Percentiles rank a stretch among this genome's conserved stretches.
Evolutionary conservation across 2,113 vertebrate genomes (phyloP).

Genomic region (Ceratotherium simum): DNA sequence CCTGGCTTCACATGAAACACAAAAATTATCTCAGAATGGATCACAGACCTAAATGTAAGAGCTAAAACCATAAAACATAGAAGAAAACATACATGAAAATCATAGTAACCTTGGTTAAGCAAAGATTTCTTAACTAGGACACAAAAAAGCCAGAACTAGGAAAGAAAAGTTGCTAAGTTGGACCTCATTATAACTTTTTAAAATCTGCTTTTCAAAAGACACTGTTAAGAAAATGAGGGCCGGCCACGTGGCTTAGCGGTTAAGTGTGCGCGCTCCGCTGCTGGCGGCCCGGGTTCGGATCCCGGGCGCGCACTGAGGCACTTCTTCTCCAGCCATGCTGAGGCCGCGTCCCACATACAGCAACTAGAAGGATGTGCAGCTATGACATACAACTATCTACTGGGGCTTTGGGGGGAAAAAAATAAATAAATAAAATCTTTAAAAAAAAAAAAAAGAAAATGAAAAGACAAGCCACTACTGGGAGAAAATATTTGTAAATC

Average conservation of each 20-base stretch:
- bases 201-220: background rate
- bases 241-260: too few species aligned
- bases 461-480: background rate
- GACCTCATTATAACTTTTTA: background rate
- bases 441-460: too few species aligned
- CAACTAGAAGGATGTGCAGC: too few species aligned
- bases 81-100: background rate
- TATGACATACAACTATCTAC: too few species aligned
- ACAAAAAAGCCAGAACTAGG: background rate
- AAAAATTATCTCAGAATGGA: background rate
- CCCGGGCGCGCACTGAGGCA: too few species aligned
- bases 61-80: background rate
- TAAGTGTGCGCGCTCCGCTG: too few species aligned
- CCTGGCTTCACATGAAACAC: fast-evolving
- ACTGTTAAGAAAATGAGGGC: background rate
- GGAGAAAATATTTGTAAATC: background rate
- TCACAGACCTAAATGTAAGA: background rate
- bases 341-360: too few species aligned
- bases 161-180: background rate
- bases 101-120: background rate
- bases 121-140: background rate
- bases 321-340: too few species aligned
- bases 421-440: too few species aligned
- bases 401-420: too few species aligned
- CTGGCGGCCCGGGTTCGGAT: too few species aligned